These are phyloP conservation scores for Mustela nigripes DNA, from an alignment of 2,113 vertebrate species.

Conservation along the genomic window DNA sequence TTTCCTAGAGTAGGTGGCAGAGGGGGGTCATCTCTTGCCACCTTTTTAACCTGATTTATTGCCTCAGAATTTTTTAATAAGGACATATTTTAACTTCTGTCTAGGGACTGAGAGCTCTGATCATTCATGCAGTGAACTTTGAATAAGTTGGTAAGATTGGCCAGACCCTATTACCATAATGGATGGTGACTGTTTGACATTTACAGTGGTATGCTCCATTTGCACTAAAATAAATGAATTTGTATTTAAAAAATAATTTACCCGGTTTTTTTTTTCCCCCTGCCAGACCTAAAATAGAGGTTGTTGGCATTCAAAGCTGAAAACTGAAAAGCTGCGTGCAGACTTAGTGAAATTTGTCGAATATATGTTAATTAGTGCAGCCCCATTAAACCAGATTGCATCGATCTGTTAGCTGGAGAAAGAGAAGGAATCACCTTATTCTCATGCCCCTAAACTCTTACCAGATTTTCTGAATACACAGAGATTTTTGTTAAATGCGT, in stretches of 20 bases:
- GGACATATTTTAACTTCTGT: constrained; percentile 66
- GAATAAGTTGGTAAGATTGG: constrained; percentile 68
- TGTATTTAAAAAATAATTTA: constrained; percentile 72
- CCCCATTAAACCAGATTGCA: neutral
- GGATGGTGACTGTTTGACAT: constrained; percentile 72
- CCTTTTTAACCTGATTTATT: constrained; percentile 61
- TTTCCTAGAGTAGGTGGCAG: neutral
- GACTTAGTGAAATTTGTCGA: constrained; percentile 13
- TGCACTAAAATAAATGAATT: constrained; percentile 73
- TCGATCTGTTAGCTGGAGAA: neutral
- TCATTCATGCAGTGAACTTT: constrained; percentile 78
- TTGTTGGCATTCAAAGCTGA: constrained; percentile 58
- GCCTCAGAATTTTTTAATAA: constrained; percentile 71
- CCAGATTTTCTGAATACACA: neutral
- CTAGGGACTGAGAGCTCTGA: constrained; percentile 58
- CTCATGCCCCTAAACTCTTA: neutral
- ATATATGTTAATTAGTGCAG: neutral
- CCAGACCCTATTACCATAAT: constrained; percentile 68
- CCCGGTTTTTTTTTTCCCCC: neutral
- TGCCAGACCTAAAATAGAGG: constrained; percentile 43
- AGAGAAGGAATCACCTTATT: neutral
- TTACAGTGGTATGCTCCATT: constrained; percentile 66
- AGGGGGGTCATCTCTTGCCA: constrained; percentile 59
- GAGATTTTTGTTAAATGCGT: neutral
- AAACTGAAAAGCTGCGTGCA: constrained; percentile 37